phyloP scores from a whole-genome alignment of 2,888 invertebrate species.

The Epirrita christyi region DNA sequence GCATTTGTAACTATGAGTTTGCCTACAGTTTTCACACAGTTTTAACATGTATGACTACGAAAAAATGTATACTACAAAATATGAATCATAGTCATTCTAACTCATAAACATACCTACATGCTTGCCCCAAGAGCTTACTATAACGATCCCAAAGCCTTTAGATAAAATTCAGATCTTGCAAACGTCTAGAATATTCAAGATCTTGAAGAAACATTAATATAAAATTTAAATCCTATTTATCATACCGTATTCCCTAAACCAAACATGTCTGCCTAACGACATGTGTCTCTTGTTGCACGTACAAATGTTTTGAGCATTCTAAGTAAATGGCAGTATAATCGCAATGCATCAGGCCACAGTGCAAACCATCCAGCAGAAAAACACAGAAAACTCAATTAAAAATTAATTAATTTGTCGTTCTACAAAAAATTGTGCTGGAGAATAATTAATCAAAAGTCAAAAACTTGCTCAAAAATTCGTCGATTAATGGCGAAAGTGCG shows the following conservation, averaged over 20 bases:
- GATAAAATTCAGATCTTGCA: background rate
- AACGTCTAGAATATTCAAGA: slow-evolving; percentile 3
- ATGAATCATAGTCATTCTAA: too few relatives aligned
- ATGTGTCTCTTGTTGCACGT: slow-evolving; percentile 52
- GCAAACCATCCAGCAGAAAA: slow-evolving; percentile 41
- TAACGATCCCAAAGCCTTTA: background rate
- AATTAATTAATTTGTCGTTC: too few relatives aligned
- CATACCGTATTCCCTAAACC: slow-evolving; percentile 51
- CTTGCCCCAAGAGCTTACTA: background rate
- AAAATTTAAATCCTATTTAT: slow-evolving; percentile 55
- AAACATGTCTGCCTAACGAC: slow-evolving; percentile 69
- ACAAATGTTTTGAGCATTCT: slow-evolving; percentile 55
- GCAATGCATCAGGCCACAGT: slow-evolving; percentile 58
- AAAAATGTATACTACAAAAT: too few relatives aligned
- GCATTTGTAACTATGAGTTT: too few relatives aligned
- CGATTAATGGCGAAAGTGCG: too few relatives aligned
- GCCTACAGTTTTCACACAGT: too few relatives aligned
- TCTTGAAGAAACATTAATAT: slow-evolving; percentile 48
- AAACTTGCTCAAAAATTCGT: too few relatives aligned
- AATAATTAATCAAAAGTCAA: too few relatives aligned
- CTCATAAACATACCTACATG: too few relatives aligned
- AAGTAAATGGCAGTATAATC: slow-evolving; percentile 71
- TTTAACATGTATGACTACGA: too few relatives aligned
- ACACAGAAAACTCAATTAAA: too few relatives aligned
- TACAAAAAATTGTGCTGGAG: too few relatives aligned